These are phyloP conservation scores for Halocynthia roretzi DNA, from an alignment of 23 tunicate genomes.

Conservation along the genomic window DNA sequence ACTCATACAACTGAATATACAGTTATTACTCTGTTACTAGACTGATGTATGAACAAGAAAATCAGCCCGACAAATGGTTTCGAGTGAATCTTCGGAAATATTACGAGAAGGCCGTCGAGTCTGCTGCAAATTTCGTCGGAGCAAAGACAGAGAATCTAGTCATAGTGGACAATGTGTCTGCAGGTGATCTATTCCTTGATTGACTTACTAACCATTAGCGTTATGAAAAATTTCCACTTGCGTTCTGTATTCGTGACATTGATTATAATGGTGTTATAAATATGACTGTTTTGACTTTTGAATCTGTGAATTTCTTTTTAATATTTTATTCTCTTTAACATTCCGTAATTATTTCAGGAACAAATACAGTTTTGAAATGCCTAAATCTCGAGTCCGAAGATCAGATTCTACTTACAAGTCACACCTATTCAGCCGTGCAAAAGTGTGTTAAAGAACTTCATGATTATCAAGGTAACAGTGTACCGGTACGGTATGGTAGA, in stretches of 20 bases:
- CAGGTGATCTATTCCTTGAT: slow-evolving; percentile 22
- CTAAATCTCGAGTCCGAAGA: slow-evolving; percentile 17
- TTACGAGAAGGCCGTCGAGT: slow-evolving; percentile 19
- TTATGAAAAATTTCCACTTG: too few species aligned
- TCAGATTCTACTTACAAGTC: slow-evolving; percentile 43
- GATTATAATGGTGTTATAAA: too few species aligned
- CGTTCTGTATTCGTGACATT: too few species aligned
- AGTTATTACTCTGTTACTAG: not conserved
- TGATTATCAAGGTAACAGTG: slow-evolving; percentile 17
- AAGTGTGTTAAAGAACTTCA: slow-evolving; percentile 41
- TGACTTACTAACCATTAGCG: too few species aligned
- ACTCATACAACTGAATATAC: too few species aligned
- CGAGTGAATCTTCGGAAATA: slow-evolving; percentile 26
- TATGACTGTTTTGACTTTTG: too few species aligned
- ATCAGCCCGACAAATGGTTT: slow-evolving; percentile 52
- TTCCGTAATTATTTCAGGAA: slow-evolving; percentile 15
- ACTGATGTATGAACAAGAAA: slow-evolving; percentile 38
- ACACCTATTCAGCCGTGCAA: slow-evolving; percentile 51
- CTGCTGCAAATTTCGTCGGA: slow-evolving; percentile 53
- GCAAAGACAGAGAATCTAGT: slow-evolving; percentile 31
- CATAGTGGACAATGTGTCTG: slow-evolving; percentile 45
- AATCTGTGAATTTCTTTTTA: too few species aligned
- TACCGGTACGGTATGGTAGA: too few species aligned
- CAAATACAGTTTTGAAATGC: slow-evolving; percentile 38
- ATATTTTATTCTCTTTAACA: too few species aligned